Conservation (phyloP, 2,797 vertebrate species). For the Lemur catta region DNA sequence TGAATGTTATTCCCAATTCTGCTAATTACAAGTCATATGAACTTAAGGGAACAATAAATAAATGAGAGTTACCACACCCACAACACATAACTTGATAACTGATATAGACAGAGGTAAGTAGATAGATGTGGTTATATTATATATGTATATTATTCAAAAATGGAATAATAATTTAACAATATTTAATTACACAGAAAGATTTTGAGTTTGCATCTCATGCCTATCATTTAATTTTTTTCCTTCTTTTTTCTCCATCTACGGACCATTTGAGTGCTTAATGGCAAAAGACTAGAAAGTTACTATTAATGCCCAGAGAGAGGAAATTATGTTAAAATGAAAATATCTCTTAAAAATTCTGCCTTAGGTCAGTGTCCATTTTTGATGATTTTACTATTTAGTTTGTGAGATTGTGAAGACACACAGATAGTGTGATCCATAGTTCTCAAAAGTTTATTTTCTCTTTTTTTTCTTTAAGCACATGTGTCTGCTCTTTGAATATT, state of each 20-base stretch:
- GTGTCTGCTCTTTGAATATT: neutral
- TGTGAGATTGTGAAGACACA: neutral
- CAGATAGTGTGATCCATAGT: neutral
- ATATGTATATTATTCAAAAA: neutral
- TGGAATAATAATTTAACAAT: neutral
- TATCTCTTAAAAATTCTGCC: neutral
- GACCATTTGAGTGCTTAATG: neutral
- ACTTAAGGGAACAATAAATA: neutral
- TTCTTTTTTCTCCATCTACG: neutral
- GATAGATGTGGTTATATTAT: neutral
- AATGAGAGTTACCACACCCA: neutral
- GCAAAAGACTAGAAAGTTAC: neutral
- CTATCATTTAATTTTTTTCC: neutral
- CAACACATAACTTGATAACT: neutral
- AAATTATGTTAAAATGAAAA: neutral
- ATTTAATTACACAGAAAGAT: neutral
- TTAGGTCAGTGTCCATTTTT: neutral
- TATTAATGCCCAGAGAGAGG: neutral
- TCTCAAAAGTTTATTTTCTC: neutral
- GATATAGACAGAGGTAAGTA: neutral
- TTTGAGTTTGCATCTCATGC: neutral
- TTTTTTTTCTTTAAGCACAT: neutral
- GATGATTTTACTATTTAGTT: neutral
- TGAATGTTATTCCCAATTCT: neutral
- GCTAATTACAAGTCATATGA: neutral